Base-by-base conservation (phyloP, 2,797 vertebrate species). In the Halcyon smyrnensis region DNA sequence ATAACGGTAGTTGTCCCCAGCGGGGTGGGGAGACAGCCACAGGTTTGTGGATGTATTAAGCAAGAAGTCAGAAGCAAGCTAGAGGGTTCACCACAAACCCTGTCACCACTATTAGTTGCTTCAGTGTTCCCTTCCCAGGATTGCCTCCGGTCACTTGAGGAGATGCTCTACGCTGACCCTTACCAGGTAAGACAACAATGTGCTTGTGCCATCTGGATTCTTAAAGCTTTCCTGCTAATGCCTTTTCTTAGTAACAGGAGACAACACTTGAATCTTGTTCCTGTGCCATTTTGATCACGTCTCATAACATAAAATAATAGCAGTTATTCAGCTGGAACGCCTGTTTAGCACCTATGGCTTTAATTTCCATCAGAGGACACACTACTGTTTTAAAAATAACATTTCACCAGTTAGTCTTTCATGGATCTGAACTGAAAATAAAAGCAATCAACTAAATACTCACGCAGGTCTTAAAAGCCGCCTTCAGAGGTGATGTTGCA, bases 111-210 rank as follows among this genome's bases (percentile, higher is more conserved):
- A 1, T 75, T 48, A 50, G 11, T 64, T 79, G 10, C 36, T 79
- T 91, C 51, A 17, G 20, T 73, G 36, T 89, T 76, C 27, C n/a
- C n/a, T 79, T 81, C 7, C 11, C 64, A 48, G 50, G 15, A 59
- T 24, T 82, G 21, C 17, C 17, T 60, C 80, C 2, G 6, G 48
- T 69, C 56, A 12, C 12, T 28, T 4, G 28, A 75, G 34, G 79
- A 90, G 46, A 46, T 71, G 21, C 30, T 39, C 46, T 41, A 36
- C 30, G 28, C 15, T 15, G 24, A 46, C 15, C 7, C 27, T 82
- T 37, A 19, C 11, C 56, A 95, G 95, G 91, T 95, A 93, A 95
- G 94, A 15, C 4, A 15, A 86, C 36, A 67, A 73, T 3, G 13
- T 63, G 51, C 18, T 50, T 84, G 20, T 62, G 27, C 32, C 30